Evolutionary conservation across 2,797 vertebrate genomes (phyloP).

Genomic region (Megalops cyprinoides): DNA sequence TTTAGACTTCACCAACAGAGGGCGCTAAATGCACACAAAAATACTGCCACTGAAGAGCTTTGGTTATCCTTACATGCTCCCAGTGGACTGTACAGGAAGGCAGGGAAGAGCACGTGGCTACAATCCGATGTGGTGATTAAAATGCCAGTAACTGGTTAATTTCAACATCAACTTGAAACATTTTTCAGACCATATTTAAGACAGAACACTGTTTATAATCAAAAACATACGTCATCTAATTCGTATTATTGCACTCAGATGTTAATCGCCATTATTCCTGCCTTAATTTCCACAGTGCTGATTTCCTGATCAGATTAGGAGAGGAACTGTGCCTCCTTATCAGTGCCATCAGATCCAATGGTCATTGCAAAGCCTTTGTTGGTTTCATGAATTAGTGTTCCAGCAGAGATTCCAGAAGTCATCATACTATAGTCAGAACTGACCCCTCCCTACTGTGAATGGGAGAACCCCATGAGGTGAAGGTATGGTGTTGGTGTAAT

Average conservation of each 20-base stretch:
- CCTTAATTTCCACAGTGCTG: slow-evolving; percentile 20
- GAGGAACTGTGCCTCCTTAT: slow-evolving; percentile 12
- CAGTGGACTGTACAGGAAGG: neutral
- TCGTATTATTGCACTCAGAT: slow-evolving; percentile 19
- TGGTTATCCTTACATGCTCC: slow-evolving; percentile 55
- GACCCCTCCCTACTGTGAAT: neutral
- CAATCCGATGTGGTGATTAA: slow-evolving; percentile 26
- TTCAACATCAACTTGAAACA: slow-evolving; percentile 38
- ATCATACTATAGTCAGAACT: neutral
- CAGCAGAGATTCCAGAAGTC: neutral
- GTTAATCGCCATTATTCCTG: slow-evolving; percentile 23
- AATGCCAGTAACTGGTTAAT: slow-evolving; percentile 49
- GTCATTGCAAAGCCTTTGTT: neutral
- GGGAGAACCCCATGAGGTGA: neutral
- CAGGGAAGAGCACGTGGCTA: neutral
- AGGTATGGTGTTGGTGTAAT: neutral
- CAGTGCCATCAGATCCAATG: neutral
- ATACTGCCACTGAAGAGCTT: slow-evolving; percentile 20
- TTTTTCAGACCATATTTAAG: slow-evolving; percentile 32
- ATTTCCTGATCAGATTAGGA: slow-evolving; percentile 39
- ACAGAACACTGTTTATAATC: slow-evolving; percentile 4
- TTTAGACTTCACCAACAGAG: slow-evolving; percentile 52
- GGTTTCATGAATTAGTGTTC: neutral
- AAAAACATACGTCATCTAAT: slow-evolving; percentile 34
- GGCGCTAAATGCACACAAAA: slow-evolving; percentile 33